Base-by-base conservation (phyloP, 1,140 invertebrate genomes). In the Trichoplusia ni region DNA sequence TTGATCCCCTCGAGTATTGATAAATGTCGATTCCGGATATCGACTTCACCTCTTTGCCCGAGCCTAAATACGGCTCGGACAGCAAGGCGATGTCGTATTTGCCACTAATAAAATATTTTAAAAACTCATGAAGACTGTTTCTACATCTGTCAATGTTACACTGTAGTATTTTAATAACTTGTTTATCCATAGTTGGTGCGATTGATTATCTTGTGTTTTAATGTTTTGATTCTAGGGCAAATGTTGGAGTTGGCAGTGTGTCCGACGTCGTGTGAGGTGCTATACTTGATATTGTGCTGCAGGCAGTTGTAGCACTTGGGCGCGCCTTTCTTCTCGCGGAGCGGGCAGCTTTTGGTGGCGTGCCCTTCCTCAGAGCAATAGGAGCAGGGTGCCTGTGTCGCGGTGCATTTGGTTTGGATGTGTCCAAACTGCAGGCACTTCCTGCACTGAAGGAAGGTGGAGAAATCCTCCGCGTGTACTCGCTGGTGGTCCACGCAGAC, bases 401-500 rank as follows among this genome's bases (percentile, higher is more conserved):
- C n/a, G n/a, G n/a, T n/a, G n/a, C n/a, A n/a, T n/a, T n/a, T n/a
- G n/a, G n/a, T n/a, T n/a, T n/a, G n/a, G n/a, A n/a, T n/a, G n/a
- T n/a, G n/a, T n/a, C n/a, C n/a, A n/a, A n/a, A n/a, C n/a, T n/a
- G n/a, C n/a, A n/a, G n/a, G n/a, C n/a, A n/a, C n/a, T n/a, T n/a
- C n/a, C n/a, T n/a, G n/a, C n/a, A n/a, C n/a, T n/a, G n/a, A n/a
- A n/a, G n/a, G n/a, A n/a, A n/a, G n/a, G n/a, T 69, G 1, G 54
- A 46, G 62, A 65, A 71, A 4, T 71, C 62, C 0, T 59, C 68
- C 0, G 49, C 64, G 31, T 68, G 58, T 0, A 71, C 59, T 9
- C 38, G 42, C 13, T 74, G 68, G 29, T 67, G 51, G 11, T 74
- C 71, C 0, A 74, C 23, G 11, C 42, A 54, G 2, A 71, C n/a